phyloP scores from a whole-genome alignment of 2,888 invertebrate species.

The Scelioninae gen. 2 region DNA sequence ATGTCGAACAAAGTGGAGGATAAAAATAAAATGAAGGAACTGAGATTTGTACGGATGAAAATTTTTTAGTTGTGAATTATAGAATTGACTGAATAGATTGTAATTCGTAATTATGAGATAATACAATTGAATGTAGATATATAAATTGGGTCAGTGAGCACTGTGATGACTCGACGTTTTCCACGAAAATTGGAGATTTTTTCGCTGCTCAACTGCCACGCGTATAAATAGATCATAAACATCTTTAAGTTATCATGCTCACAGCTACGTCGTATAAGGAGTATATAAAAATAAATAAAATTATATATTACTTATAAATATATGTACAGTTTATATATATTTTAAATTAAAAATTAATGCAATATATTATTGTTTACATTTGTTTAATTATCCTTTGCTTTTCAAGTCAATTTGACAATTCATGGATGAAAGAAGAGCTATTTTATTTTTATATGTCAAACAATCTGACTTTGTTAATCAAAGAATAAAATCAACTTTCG shows the following conservation, averaged over 20 bases:
- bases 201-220: constrained; percentile 69
- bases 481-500: too few relatives aligned
- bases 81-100: constrained; percentile 71
- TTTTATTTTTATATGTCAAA: too few relatives aligned
- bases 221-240: constrained; percentile 66
- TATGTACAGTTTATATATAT: constrained; percentile 76
- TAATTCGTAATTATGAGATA: constrained; percentile 64
- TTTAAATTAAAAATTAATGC: constrained; percentile 75
- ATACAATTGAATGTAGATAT: constrained; percentile 63
- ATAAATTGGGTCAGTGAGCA: constrained; percentile 58
- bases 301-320: constrained; percentile 69
- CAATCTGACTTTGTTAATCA: too few relatives aligned
- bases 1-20: constrained; percentile 12
- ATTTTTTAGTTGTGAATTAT: constrained; percentile 66
- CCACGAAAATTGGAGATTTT: constrained; percentile 62
- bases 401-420: too few relatives aligned
- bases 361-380: too few relatives aligned
- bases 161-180: constrained; percentile 59
- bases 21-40: not conserved
- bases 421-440: too few relatives aligned
- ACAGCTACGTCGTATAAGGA: constrained; percentile 70
- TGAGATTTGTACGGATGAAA: constrained; percentile 40
- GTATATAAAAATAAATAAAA: constrained; percentile 69
- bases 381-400: too few relatives aligned
- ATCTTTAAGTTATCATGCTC: constrained; percentile 73